Conservation (phyloP, 2,113 vertebrate genomes). For the Protomyctophum bolini region DNA sequence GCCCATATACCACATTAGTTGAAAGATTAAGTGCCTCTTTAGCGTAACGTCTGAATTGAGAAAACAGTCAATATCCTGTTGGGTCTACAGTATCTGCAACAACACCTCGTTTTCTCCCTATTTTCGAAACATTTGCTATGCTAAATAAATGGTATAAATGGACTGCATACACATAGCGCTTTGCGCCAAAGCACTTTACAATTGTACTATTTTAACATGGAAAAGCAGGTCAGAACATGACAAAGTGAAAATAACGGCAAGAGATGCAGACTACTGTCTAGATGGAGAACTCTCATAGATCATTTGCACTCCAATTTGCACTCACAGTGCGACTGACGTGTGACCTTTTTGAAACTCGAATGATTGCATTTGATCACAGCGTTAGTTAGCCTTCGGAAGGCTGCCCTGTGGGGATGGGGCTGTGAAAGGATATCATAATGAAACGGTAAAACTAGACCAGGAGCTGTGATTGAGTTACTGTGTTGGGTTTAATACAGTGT, state of each 20-base stretch:
- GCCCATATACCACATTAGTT: conserved; percentile 8
- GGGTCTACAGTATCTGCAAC: neutral
- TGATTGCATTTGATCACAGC: neutral
- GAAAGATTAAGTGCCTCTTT: conserved; percentile 1
- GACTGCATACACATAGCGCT: too few relatives aligned
- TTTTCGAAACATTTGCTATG: too few relatives aligned
- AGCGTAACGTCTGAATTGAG: too few relatives aligned
- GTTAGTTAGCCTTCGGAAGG: neutral
- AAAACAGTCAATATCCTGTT: too few relatives aligned
- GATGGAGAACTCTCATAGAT: neutral
- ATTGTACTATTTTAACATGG: conserved; percentile 10
- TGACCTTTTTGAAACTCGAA: conserved; percentile 1
- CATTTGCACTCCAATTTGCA: conserved; percentile 2
- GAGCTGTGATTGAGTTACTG: too few relatives aligned
- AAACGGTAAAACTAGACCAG: neutral
- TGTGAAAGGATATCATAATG: neutral
- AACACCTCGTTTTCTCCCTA: neutral
- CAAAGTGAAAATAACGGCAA: conserved; percentile 20
- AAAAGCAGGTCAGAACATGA: conserved; percentile 51
- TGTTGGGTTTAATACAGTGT: neutral
- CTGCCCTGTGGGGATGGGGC: neutral
- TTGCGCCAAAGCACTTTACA: neutral
- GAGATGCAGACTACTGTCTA: conserved; percentile 23
- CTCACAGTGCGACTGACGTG: conserved; percentile 16
- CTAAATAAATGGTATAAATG: too few relatives aligned